Percentiles rank a stretch among this genome's conserved stretches.
Conservation (phyloP, 37 sponge, comb jelly and placozoan genomes). For the Diacarnus erythraeanus region DNA sequence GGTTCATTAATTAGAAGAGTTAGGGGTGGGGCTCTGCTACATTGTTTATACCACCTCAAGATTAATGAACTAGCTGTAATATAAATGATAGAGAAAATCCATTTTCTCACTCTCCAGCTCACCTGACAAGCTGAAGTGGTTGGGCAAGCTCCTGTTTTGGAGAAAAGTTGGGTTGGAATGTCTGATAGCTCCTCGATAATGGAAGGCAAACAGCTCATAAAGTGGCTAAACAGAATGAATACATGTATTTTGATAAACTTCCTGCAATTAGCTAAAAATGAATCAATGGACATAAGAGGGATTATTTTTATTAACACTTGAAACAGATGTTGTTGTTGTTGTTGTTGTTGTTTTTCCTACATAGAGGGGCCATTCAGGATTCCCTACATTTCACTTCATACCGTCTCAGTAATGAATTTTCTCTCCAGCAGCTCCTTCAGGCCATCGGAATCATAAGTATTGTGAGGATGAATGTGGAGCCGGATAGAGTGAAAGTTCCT, state of each 20-base stretch:
- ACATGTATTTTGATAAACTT: no score
- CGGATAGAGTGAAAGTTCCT: slow-evolving; percentile 68
- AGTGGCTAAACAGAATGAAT: slow-evolving; percentile 25
- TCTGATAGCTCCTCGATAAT: slow-evolving; percentile 48
- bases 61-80: no score
- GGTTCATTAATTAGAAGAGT: no score
- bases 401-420: slow-evolving; percentile 27
- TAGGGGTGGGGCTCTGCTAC: no score
- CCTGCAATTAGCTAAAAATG: no score
- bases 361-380: no score
- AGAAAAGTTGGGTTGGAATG: slow-evolving; percentile 44
- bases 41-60: no score
- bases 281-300: no score
- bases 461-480: slow-evolving; percentile 67
- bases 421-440: slow-evolving; percentile 67
- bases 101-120: background rate
- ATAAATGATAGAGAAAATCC: no score
- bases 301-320: background rate
- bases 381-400: no score
- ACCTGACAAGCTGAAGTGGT: slow-evolving; percentile 44
- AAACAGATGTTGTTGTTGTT: background rate
- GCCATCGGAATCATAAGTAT: slow-evolving; percentile 61
- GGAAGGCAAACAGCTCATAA: slow-evolving; percentile 48
- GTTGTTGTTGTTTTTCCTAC: no score
- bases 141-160: slow-evolving; percentile 42